A percentile compares a stretch with the other conserved stretches of the same genome.
Conservation (phyloP, 2,888 invertebrate species). For the Cephus spinipes region DNA sequence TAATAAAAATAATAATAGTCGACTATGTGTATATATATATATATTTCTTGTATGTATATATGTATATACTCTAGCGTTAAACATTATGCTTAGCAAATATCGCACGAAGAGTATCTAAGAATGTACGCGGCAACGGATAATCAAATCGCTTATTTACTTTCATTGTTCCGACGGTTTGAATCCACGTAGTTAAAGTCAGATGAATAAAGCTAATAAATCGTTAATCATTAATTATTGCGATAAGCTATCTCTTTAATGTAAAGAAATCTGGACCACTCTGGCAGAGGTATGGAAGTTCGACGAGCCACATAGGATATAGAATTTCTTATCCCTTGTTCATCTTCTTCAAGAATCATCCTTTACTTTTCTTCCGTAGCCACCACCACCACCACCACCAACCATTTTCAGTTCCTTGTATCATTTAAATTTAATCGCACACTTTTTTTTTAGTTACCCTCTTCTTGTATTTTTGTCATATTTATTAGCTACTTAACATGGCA, state of each 20-base stretch:
- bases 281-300: conserved; percentile 6
- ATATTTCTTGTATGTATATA: conserved; percentile 37
- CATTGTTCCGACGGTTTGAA: conserved; percentile 60
- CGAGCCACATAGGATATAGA: conserved; percentile 5
- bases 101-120: conserved; percentile 59
- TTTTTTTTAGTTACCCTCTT: no score
- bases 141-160: conserved; percentile 61
- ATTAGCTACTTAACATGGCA: no score
- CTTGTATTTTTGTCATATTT: no score
- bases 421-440: no score
- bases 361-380: no score
- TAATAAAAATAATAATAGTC: conserved; percentile 22
- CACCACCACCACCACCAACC: no score
- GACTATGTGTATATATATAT: conserved; percentile 33
- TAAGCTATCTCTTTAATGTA: conserved; percentile 36
- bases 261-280: conserved; percentile 27
- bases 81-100: conserved; percentile 57
- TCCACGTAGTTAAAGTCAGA: conserved; percentile 54
- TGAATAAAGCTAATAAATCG: conserved; percentile 14
- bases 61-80: conserved; percentile 52
- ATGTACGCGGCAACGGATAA: conserved; percentile 59
- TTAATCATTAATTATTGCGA: conserved; percentile 28
- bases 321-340: no score
- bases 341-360: no score
- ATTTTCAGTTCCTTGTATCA: no score